These are phyloP conservation scores for Minunthozetes semirufus DNA, from an alignment of 2,888 invertebrate genomes.

Conservation along the genomic window DNA sequence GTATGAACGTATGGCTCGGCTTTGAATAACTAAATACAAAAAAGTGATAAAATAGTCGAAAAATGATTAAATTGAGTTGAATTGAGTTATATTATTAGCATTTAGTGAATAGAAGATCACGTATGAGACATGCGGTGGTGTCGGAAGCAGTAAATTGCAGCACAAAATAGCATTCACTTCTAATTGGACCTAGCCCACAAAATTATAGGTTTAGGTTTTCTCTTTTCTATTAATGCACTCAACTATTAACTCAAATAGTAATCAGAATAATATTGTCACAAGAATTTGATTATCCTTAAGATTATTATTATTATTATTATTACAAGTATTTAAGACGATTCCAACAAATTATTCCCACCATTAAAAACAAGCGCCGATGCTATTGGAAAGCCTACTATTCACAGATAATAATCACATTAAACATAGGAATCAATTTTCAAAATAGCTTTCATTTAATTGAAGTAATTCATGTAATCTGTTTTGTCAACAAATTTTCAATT, in stretches of 20 bases:
- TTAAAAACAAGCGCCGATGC: neutral
- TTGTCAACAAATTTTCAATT: too few species aligned
- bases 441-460: too few species aligned
- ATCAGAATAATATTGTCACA: slow-evolving; percentile 28
- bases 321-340: neutral
- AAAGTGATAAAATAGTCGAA: too few species aligned
- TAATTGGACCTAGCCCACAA: slow-evolving; percentile 28
- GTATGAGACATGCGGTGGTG: slow-evolving; percentile 29
- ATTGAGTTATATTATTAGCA: too few species aligned
- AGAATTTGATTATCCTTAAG: slow-evolving; percentile 9
- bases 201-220: slow-evolving; percentile 30
- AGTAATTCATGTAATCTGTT: too few species aligned
- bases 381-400: too few species aligned
- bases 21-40: too few species aligned
- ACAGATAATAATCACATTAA: too few species aligned
- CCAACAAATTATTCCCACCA: neutral
- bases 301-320: slow-evolving; percentile 27
- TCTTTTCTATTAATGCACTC: slow-evolving; percentile 30
- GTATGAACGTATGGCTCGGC: too few species aligned
- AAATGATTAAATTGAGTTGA: too few species aligned
- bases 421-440: too few species aligned
- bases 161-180: slow-evolving; percentile 4
- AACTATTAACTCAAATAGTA: slow-evolving; percentile 22
- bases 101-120: neutral
- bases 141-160: slow-evolving; percentile 22